phyloP scores from a whole-genome alignment of 2,113 vertebrate species.

The Ceyx melanurus region DNA sequence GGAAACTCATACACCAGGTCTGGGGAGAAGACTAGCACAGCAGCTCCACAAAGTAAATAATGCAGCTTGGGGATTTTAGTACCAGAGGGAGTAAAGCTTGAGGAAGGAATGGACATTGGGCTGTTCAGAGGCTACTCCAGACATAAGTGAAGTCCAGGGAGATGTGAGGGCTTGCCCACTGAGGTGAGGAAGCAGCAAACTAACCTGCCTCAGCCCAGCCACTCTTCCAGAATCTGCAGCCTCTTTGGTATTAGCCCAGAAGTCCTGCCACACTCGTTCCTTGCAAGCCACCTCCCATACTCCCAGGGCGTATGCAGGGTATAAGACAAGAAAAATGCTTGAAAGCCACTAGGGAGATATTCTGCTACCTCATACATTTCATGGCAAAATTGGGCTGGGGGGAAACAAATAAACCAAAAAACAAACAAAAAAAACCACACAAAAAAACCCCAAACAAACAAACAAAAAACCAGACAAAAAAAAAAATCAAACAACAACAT shows the following conservation, averaged over 20 bases:
- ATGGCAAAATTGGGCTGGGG: background rate
- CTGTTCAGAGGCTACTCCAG: too few species aligned
- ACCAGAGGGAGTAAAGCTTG: background rate
- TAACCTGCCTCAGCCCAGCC: rapidly evolving
- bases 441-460: background rate
- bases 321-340: background rate
- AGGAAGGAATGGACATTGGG: background rate
- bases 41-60: background rate
- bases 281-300: background rate
- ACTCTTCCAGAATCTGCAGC: background rate
- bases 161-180: too few species aligned
- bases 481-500: too few species aligned
- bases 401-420: background rate
- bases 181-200: background rate
- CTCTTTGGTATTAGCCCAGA: background rate
- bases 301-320: background rate
- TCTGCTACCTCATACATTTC: background rate
- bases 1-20: background rate
- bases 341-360: background rate
- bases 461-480: too few species aligned
- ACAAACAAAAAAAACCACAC: too few species aligned
- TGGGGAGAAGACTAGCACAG: background rate
- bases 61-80: background rate
- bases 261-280: background rate
- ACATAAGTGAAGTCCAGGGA: too few species aligned